Evolutionary conservation across 1,140 invertebrate genomes (phyloP).

Genomic region (Drosophila rhopaloa): DNA sequence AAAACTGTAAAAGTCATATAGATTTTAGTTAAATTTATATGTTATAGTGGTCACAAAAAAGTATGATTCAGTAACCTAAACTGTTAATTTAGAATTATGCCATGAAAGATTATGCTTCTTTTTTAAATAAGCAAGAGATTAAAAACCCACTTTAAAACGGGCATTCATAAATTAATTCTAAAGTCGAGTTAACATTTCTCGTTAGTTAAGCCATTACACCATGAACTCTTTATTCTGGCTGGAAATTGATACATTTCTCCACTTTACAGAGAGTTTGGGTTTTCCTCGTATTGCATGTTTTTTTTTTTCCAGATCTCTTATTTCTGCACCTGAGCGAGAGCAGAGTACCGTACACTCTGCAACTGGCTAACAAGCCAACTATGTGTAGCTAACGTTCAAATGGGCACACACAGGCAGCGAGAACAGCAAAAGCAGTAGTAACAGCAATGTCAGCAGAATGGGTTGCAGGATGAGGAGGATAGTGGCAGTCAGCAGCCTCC

Average conservation of each 20-base stretch:
- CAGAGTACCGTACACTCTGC: constrained; percentile 65
- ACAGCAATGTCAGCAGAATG: constrained; percentile 42
- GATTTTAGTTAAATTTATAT: too few relatives aligned
- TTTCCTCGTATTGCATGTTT: neutral
- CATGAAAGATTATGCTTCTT: neutral
- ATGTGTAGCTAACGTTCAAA: constrained; percentile 71
- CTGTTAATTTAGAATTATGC: too few relatives aligned
- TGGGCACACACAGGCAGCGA: constrained; percentile 57
- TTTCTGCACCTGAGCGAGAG: constrained; percentile 41
- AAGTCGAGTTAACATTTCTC: neutral
- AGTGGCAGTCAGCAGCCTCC: constrained; percentile 9
- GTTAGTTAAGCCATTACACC: constrained; percentile 29
- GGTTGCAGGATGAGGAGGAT: constrained; percentile 47
- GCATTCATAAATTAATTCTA: too few relatives aligned
- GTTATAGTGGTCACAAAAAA: too few relatives aligned
- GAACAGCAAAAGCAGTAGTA: constrained; percentile 25
- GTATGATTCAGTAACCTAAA: too few relatives aligned
- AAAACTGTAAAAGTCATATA: too few relatives aligned
- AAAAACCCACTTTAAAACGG: neutral
- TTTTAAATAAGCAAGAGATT: neutral
- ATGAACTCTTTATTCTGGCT: constrained; percentile 24
- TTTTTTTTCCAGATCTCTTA: constrained; percentile 18
- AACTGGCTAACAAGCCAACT: constrained; percentile 75
- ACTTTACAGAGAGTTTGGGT: constrained; percentile 8
- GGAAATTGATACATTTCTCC: constrained; percentile 55